Percentiles rank a stretch among this genome's conserved stretches.
Conservation (phyloP, 1,140 invertebrate species). For the Apolygus lucorum region DNA sequence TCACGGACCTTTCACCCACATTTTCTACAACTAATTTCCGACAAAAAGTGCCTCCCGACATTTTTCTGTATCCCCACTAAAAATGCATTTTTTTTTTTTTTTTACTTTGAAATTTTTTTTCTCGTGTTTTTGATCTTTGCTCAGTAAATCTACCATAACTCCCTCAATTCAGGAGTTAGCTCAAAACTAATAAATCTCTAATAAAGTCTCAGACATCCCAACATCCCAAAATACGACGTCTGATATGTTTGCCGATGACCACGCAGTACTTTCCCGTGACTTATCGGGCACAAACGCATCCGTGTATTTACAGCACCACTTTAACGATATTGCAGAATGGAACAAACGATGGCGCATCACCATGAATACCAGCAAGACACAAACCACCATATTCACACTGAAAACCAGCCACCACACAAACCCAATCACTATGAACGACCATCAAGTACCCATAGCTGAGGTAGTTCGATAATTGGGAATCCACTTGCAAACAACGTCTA, state of each 20-base stretch:
- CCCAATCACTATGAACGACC: background rate
- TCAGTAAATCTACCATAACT: no score
- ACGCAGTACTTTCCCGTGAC: background rate
- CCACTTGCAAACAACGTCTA: background rate
- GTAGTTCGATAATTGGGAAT: background rate
- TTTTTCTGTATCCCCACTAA: no score
- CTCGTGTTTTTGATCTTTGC: no score
- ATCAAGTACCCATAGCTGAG: background rate
- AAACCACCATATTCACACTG: background rate
- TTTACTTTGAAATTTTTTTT: no score
- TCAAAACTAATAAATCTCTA: no score
- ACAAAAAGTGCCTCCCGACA: no score
- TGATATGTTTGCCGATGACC: background rate
- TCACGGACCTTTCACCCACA: no score
- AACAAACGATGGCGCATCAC: background rate
- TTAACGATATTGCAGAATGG: background rate
- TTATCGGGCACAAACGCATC: background rate
- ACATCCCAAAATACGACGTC: background rate
- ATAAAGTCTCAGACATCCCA: background rate
- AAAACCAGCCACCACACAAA: no score
- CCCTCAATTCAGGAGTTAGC: no score
- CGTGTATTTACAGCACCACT: background rate
- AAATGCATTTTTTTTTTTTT: no score
- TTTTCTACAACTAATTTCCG: no score
- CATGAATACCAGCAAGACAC: background rate